Percentiles rank a stretch among this genome's conserved stretches.
Evolutionary conservation across 2,113 vertebrate species (phyloP).

Genomic region (Procavia capensis): DNA sequence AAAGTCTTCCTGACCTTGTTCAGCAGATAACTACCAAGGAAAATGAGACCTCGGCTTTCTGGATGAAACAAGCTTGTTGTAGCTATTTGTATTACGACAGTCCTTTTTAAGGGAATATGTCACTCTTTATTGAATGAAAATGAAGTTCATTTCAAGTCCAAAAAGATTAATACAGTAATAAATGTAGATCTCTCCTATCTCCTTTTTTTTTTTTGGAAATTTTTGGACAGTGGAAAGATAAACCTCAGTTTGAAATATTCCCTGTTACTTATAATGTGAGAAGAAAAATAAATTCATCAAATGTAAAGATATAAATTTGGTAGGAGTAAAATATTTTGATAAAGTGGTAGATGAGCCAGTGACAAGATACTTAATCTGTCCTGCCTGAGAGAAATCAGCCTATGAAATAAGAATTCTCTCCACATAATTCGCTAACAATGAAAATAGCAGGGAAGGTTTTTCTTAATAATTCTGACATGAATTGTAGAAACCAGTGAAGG

Average conservation of each 20-base stretch:
- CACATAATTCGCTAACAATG: neutral
- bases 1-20: slow-evolving; percentile 20
- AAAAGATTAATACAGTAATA: neutral
- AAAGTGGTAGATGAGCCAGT: neutral
- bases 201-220: neutral
- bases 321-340: slow-evolving; percentile 17
- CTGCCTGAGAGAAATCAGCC: neutral
- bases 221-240: neutral
- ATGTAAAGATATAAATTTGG: neutral
- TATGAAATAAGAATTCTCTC: neutral
- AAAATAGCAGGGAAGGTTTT: neutral
- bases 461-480: neutral
- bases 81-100: neutral
- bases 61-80: neutral
- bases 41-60: slow-evolving; percentile 29
- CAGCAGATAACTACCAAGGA: neutral
- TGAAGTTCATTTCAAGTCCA: neutral
- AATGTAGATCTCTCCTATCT: neutral
- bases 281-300: neutral
- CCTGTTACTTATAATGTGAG: neutral
- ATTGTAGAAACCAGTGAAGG: neutral
- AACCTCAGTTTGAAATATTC: neutral
- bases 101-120: neutral
- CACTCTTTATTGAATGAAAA: slow-evolving; percentile 29
- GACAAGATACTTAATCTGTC: neutral